Evolutionary conservation across 35 echinoderm and acorn worm genomes (phyloP).

Genomic region (Stichopus chloronotus): DNA sequence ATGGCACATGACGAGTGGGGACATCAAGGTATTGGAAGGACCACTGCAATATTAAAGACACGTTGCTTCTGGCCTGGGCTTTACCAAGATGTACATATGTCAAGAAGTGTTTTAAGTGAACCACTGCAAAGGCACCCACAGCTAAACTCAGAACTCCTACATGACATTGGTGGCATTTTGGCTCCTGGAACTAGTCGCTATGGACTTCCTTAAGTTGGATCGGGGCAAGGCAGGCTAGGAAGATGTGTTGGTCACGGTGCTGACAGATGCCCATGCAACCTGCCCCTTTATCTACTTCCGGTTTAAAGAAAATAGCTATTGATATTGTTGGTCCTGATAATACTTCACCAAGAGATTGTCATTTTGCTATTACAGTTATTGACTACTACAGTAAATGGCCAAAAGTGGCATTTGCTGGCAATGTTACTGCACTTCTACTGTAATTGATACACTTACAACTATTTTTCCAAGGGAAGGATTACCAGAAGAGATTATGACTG

Average conservation of each 20-base stretch:
- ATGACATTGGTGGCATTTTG: slow-evolving; percentile 53
- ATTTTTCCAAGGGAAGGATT: slow-evolving; percentile 7
- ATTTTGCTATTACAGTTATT: background rate
- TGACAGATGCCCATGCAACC: slow-evolving; percentile 60
- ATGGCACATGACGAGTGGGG: slow-evolving; percentile 39
- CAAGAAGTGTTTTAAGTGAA: slow-evolving; percentile 59
- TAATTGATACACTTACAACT: slow-evolving; percentile 3
- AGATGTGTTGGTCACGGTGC: slow-evolving; percentile 54
- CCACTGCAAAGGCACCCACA: slow-evolving; percentile 45
- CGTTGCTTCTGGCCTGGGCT: slow-evolving; percentile 71
- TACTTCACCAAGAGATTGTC: background rate
- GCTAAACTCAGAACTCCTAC: slow-evolving; percentile 23
- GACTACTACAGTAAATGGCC: slow-evolving; percentile 9
- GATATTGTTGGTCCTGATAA: slow-evolving; percentile 37
- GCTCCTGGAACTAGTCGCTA: slow-evolving; percentile 58
- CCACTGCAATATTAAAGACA: slow-evolving; percentile 15
- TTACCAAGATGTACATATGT: slow-evolving; percentile 44
- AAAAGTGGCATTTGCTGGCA: background rate
- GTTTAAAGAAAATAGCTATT: slow-evolving; percentile 50
- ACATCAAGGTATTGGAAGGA: slow-evolving; percentile 23
- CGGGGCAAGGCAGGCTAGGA: slow-evolving; percentile 18
- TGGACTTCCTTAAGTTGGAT: slow-evolving; percentile 66
- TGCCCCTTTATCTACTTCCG: no score
- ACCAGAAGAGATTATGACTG: background rate
- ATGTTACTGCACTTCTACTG: background rate